These are phyloP conservation scores for Nothobranchius kuhntae DNA, from an alignment of 2,113 vertebrate genomes.

Conservation along the genomic window DNA sequence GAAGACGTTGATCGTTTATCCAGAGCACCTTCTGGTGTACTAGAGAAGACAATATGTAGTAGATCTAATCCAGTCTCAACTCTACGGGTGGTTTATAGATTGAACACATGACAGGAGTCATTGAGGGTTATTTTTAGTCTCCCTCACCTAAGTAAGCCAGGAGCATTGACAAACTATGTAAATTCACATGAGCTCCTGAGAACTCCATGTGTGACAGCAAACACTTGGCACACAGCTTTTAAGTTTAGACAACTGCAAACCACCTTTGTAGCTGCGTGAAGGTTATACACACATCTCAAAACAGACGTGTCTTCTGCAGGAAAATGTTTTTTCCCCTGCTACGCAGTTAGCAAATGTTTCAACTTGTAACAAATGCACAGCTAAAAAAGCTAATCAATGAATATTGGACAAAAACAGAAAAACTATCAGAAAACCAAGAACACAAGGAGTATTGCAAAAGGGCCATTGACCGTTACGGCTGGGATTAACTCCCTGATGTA, in stretches of 20 bases:
- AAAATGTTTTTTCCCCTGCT: neutral
- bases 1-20: neutral
- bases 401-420: neutral
- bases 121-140: conserved; percentile 17
- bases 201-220: conserved; percentile 13
- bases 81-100: conserved; percentile 7
- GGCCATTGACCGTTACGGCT: neutral
- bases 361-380: conserved; percentile 7
- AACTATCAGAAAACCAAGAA: neutral
- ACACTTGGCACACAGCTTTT: conserved; percentile 20
- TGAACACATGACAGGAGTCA: conserved; percentile 19
- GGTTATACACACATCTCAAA: conserved; percentile 34
- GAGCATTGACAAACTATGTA: conserved; percentile 7
- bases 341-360: conserved; percentile 9
- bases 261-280: conserved; percentile 40
- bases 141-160: conserved; percentile 9
- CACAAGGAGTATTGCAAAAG: neutral
- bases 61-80: conserved; percentile 25
- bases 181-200: neutral
- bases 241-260: conserved; percentile 26
- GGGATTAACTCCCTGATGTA: too few relatives aligned
- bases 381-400: neutral
- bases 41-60: conserved; percentile 10
- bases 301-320: neutral
- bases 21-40: conserved; percentile 19